Evolutionary conservation across 2,888 invertebrate species (phyloP).

Genomic region (Antheraea assamensis): DNA sequence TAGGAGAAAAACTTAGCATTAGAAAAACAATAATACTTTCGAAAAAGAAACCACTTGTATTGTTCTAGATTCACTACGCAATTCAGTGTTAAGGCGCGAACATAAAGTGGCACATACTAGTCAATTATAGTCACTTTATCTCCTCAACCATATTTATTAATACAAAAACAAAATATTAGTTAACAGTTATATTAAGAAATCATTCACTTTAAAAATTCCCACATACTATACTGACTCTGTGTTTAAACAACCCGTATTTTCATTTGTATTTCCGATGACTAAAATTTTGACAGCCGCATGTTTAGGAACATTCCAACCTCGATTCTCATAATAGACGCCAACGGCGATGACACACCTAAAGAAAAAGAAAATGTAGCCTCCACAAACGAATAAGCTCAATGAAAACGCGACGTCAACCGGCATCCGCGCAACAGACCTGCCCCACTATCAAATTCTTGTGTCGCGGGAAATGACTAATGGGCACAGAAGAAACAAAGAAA

Average conservation of each 20-base stretch:
- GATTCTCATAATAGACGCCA: too few species aligned
- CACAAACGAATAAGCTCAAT: background rate
- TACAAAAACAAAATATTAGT: too few species aligned
- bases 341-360: background rate
- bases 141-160: too few species aligned
- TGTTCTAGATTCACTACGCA: too few species aligned
- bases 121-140: too few species aligned
- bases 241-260: background rate
- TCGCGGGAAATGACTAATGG: slow-evolving; percentile 11
- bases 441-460: slow-evolving; percentile 9
- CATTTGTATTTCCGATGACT: background rate
- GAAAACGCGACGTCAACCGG: background rate
- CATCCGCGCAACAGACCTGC: background rate
- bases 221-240: background rate
- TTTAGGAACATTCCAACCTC: too few species aligned
- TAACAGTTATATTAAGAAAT: background rate
- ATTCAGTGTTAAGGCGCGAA: too few species aligned
- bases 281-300: too few species aligned
- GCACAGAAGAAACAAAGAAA: background rate
- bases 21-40: too few species aligned
- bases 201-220: background rate
- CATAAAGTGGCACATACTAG: too few species aligned
- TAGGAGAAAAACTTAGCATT: too few species aligned
- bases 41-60: too few species aligned
- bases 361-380: background rate